A percentile compares a stretch with the other conserved stretches of the same genome.
Conservation (phyloP, 2,113 vertebrate species). For the Cyprinodon tularosa region DNA sequence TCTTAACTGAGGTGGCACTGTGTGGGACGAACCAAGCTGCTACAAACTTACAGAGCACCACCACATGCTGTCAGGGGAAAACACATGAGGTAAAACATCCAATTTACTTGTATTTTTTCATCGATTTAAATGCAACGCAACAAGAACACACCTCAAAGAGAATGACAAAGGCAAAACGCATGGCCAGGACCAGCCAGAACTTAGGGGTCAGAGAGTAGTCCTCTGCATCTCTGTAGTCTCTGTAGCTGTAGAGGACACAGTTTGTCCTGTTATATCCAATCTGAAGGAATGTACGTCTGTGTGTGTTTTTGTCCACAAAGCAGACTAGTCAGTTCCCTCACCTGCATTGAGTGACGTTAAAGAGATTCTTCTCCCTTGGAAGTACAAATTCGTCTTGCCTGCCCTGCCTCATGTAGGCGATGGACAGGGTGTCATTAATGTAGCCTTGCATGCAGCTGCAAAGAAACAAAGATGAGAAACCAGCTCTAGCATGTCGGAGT, state of each 20-base stretch:
- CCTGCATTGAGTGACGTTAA: slow-evolving; percentile 85
- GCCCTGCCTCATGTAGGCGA: slow-evolving; percentile 59
- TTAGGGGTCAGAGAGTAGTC: slow-evolving; percentile 82
- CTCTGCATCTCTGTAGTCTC: slow-evolving; percentile 82
- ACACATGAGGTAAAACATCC: not conserved
- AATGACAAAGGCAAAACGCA: slow-evolving; percentile 90
- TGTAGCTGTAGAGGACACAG: slow-evolving; percentile 81
- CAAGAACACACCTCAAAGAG: slow-evolving; percentile 86
- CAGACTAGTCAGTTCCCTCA: slow-evolving; percentile 43
- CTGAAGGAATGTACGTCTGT: not conserved
- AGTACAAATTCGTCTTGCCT: not conserved
- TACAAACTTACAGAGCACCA: slow-evolving; percentile 88
- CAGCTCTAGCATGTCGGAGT: not conserved
- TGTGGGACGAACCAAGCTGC: slow-evolving; percentile 91
- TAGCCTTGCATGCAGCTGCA: slow-evolving; percentile 89
- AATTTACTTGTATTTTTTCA: not conserved
- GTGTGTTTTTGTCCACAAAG: not conserved
- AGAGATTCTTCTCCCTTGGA: slow-evolving; percentile 11
- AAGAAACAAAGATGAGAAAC: not conserved
- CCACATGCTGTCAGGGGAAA: slow-evolving; percentile 83
- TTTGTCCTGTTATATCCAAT: not conserved
- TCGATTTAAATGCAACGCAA: not conserved
- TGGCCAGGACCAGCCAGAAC: slow-evolving; percentile 90
- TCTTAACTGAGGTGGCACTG: slow-evolving; percentile 82
- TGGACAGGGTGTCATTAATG: slow-evolving; percentile 87